These are phyloP conservation scores for Psilanteris sp. DNA, from an alignment of 1,140 invertebrate genomes.

Conservation along the genomic window DNA sequence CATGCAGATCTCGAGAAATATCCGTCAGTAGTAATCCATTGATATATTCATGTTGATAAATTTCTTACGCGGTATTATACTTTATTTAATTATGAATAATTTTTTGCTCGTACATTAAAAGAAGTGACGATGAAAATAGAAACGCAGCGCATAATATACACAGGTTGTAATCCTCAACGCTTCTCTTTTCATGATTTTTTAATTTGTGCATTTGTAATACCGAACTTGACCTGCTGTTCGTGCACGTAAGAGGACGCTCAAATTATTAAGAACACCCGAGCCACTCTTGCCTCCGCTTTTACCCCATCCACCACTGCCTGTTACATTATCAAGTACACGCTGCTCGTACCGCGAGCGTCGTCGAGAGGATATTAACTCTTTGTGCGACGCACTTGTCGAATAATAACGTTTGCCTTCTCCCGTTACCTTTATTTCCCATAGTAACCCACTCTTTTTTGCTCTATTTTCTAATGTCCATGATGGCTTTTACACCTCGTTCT, in stretches of 20 bases:
- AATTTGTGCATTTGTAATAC: constrained; percentile 52
- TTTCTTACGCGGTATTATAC: neutral
- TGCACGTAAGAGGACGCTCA: constrained; percentile 66
- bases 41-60: constrained; percentile 9
- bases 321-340: constrained; percentile 69
- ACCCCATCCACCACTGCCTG: constrained; percentile 58
- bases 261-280: constrained; percentile 75
- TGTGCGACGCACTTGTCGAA: constrained; percentile 54
- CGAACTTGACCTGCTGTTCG: constrained; percentile 49
- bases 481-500: constrained; percentile 23
- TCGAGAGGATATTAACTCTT: constrained; percentile 54
- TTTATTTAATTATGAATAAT: constrained; percentile 44
- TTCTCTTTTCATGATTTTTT: constrained; percentile 54
- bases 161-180: constrained; percentile 50
- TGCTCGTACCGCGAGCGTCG: constrained; percentile 46
- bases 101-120: constrained; percentile 33
- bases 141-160: constrained; percentile 29
- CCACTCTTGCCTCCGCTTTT: constrained; percentile 67
- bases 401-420: constrained; percentile 61
- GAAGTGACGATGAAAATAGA: constrained; percentile 33
- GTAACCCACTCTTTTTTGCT: constrained; percentile 26
- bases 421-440: constrained; percentile 41
- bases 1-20: constrained; percentile 9
- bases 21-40: constrained; percentile 6
- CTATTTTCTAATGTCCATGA: constrained; percentile 24